phyloP scores from a whole-genome alignment of 2,888 invertebrate genomes.

The Volucella bombylans region DNA sequence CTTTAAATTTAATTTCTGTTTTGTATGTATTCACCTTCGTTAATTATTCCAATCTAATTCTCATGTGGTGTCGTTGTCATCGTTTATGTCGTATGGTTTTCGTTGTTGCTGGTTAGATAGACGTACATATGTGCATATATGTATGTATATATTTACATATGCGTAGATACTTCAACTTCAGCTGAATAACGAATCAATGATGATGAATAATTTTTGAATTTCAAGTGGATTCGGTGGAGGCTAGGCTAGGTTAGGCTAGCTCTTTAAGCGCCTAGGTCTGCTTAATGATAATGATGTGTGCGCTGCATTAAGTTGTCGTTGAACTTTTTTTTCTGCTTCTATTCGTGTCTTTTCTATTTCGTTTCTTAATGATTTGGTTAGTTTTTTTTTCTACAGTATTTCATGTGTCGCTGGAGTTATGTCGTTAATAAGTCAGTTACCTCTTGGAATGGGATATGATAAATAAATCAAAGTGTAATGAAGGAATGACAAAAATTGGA shows the following conservation, averaged over 20 bases:
- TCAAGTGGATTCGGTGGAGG: slow-evolving; percentile 32
- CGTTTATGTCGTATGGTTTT: background rate
- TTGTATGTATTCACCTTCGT: slow-evolving; percentile 10
- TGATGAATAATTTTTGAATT: slow-evolving; percentile 65
- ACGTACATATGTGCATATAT: background rate
- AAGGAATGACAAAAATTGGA: background rate
- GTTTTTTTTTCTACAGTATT: background rate
- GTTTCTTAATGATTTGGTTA: slow-evolving; percentile 5
- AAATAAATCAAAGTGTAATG: slow-evolving; percentile 29
- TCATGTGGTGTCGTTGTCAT: slow-evolving; percentile 15
- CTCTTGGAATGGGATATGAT: slow-evolving; percentile 56
- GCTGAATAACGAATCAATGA: slow-evolving; percentile 5
- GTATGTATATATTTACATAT: background rate
- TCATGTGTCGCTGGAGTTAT: slow-evolving; percentile 30
- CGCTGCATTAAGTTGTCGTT: slow-evolving; percentile 60
- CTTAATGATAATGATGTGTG: slow-evolving; percentile 21
- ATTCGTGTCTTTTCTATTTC: slow-evolving; percentile 12
- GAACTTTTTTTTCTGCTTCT: slow-evolving; percentile 49
- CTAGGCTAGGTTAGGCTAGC: slow-evolving; percentile 19
- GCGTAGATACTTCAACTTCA: slow-evolving; percentile 5
- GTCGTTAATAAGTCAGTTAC: slow-evolving; percentile 69
- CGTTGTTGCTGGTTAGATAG: background rate
- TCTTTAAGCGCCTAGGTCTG: slow-evolving; percentile 13
- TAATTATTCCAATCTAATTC: slow-evolving; percentile 46
- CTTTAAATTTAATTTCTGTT: slow-evolving; percentile 75